Percentiles rank a stretch among this genome's conserved stretches.
These are phyloP conservation scores for Scaptodrosophila lebanonensis DNA, from an alignment of 1,140 invertebrate species.

Conservation along the genomic window DNA sequence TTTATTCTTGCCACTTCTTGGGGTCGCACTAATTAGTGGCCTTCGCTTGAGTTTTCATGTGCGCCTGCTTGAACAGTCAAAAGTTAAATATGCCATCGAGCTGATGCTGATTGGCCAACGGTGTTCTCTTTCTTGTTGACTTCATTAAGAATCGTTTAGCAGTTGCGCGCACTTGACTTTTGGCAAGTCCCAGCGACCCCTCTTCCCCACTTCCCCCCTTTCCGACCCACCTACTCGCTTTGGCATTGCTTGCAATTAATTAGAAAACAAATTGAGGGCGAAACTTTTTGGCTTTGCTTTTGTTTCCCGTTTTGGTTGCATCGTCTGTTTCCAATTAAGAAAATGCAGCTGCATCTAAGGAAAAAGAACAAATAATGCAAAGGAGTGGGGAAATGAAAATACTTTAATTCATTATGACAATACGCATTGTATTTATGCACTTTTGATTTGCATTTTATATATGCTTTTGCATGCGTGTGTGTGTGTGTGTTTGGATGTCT, in stretches of 20 bases:
- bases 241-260: constrained; percentile 38
- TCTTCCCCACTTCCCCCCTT: background rate
- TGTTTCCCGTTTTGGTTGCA: background rate
- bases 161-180: constrained; percentile 46
- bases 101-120: constrained; percentile 52
- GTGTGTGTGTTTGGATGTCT: constrained; percentile 17
- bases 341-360: constrained; percentile 1
- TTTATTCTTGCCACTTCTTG: constrained; percentile 53
- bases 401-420: constrained; percentile 43
- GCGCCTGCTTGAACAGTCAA: constrained; percentile 52
- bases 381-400: background rate
- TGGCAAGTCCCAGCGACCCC: constrained; percentile 11
- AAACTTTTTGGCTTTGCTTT: background rate
- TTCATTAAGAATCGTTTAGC: constrained; percentile 62
- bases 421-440: constrained; percentile 39
- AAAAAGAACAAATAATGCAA: background rate
- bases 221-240: background rate
- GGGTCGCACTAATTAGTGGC: constrained; percentile 66
- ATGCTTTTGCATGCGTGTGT: constrained; percentile 16
- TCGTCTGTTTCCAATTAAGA: constrained; percentile 7
- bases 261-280: constrained; percentile 31
- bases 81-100: constrained; percentile 39
- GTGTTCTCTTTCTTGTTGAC: constrained; percentile 54
- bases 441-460: constrained; percentile 20
- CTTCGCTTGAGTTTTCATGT: constrained; percentile 48